Base-by-base conservation (phyloP, 2,888 invertebrate genomes). In the Cryptosula pallasiana region DNA sequence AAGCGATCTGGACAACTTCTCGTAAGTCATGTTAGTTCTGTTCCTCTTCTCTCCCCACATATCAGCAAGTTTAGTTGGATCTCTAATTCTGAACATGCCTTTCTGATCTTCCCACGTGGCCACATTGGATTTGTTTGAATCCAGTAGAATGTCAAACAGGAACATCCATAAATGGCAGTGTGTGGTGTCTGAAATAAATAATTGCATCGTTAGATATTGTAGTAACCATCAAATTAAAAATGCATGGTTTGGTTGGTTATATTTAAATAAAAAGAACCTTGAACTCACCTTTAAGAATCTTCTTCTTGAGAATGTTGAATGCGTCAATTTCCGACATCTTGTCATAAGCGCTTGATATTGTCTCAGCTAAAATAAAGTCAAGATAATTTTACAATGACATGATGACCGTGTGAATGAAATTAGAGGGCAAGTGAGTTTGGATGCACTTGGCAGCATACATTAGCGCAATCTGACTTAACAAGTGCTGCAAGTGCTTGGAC, bases 1-100 rank as follows among this genome's bases (percentile, higher is more conserved):
- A n/a, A 73, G 72, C n/a, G 73, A 71, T n/a, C 73, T 72, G 16
- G 73, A 72, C 58, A 73, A 25, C 72, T 73, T 73, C 45, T 73
- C 73, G 54, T 72, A 73, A 27, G 73, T 73, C 73, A 73, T 73
- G 69, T 73, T 72, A 20, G 35, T 57, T 1, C 73, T 73, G 23
- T 73, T 73, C 25, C 73, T n/a, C 34, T 73, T 54, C 23, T 58
- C 54, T n/a, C 73, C 72, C 73, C 73, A 73, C 27, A 58, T 58
- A 20, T 63, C 58, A 13, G 72, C 73, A 3, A 73, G 57, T 9
- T 45, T 55, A 1, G 72, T 71, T 1, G 72, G 73, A 35, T 58
- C 54, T 23, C 35, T 54, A 23, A 73, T 72, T 34, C 73, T 57
- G 35, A 73, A 73, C 57, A 73, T 58, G 27, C 73, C 73, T 54